Conservation (phyloP, 2,888 invertebrate species). For the Orthonychiurus folsomi region DNA sequence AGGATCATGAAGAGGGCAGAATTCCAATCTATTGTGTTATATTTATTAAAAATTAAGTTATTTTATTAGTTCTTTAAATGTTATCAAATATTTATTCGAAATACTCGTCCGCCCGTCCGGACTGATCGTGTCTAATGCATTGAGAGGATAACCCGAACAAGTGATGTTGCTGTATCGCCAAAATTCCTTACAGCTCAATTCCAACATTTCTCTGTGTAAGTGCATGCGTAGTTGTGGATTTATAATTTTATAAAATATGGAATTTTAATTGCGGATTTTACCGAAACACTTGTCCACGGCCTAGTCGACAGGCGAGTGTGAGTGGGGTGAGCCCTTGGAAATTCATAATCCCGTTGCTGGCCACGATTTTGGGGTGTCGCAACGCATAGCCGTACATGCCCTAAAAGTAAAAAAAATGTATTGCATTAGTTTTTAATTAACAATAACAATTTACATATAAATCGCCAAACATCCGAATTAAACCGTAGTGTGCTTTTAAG, state of each 20-base stretch:
- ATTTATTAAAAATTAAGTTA: background rate
- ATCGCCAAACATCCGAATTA: no score
- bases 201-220: constrained; percentile 76
- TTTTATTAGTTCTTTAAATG: background rate
- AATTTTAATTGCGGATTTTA: constrained; percentile 6
- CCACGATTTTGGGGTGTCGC: constrained; percentile 84
- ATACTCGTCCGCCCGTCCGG: constrained; percentile 91
- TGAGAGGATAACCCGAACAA: constrained; percentile 93
- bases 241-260: background rate
- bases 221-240: background rate
- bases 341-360: constrained; percentile 84
- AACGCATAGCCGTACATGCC: constrained; percentile 98
- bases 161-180: constrained; percentile 99
- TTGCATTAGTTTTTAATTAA: background rate
- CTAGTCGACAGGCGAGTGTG: constrained; percentile 91
- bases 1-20: constrained; percentile 95
- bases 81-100: background rate
- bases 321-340: constrained; percentile 84
- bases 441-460: background rate
- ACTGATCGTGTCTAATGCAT: constrained; percentile 87
- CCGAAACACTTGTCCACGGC: constrained; percentile 85
- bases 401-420: constrained; percentile 48
- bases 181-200: constrained; percentile 86
- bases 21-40: constrained; percentile 74
- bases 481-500: no score